Evolutionary conservation across 1,140 invertebrate species (phyloP).

Genomic region (Pseudomyrmex sp.): DNA sequence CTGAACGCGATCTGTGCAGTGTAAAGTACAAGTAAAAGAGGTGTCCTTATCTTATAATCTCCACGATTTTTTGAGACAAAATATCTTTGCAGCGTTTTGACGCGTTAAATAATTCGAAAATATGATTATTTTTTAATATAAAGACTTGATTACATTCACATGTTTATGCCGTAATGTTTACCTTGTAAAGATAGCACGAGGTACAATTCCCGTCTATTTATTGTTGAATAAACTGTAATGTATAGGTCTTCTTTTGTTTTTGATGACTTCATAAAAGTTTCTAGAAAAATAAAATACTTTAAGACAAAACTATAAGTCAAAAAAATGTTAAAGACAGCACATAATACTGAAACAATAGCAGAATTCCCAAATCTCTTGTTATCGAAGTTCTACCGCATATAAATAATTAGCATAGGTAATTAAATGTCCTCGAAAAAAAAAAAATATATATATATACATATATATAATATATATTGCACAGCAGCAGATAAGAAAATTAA

Average conservation of each 20-base stretch:
- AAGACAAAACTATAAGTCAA: not conserved
- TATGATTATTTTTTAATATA: not conserved
- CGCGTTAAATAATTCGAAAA: constrained; percentile 10
- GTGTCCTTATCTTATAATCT: constrained; percentile 11
- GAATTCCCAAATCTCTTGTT: not conserved
- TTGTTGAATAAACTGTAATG: too few species aligned
- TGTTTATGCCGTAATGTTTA: too few species aligned
- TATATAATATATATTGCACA: too few species aligned
- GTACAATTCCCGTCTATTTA: too few species aligned
- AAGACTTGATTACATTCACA: not conserved
- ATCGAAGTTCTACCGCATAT: too few species aligned
- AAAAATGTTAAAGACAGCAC: not conserved
- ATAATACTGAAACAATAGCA: not conserved
- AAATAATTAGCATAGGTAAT: too few species aligned
- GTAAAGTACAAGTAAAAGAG: constrained; percentile 18
- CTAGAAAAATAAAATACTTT: not conserved
- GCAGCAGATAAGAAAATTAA: too few species aligned
- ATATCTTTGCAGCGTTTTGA: not conserved
- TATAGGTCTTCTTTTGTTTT: not conserved
- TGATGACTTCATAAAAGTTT: not conserved
- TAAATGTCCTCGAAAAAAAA: too few species aligned
- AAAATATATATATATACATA: too few species aligned
- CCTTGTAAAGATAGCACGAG: too few species aligned
- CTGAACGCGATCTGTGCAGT: constrained; percentile 27
- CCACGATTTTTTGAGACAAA: constrained; percentile 8